Percentiles rank a stretch among this genome's conserved stretches.
Evolutionary conservation across 2,113 vertebrate genomes (phyloP).

Genomic region (Syngnathus scovelli): DNA sequence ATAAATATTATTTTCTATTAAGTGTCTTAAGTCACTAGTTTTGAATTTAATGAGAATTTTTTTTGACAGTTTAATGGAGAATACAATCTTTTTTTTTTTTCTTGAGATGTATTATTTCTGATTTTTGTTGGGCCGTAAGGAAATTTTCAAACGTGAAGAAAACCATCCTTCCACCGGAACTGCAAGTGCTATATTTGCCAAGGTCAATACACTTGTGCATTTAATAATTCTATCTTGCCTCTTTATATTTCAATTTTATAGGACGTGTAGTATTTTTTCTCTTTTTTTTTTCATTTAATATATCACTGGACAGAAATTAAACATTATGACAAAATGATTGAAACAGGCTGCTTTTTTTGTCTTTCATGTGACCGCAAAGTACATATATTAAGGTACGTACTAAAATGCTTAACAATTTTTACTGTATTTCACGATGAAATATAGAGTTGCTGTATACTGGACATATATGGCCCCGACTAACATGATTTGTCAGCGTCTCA

Average conservation of each 20-base stretch:
- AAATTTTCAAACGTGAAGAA: no score
- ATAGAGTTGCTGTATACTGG: neutral
- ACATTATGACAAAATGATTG: no score
- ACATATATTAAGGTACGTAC: neutral
- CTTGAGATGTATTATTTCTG: neutral
- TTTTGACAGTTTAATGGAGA: neutral
- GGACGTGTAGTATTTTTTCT: no score
- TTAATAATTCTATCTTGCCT: neutral
- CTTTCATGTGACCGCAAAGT: neutral
- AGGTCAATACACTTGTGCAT: no score
- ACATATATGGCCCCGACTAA: slow-evolving; percentile 18
- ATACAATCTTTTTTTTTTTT: neutral
- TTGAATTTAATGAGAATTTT: neutral
- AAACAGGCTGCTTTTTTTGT: neutral
- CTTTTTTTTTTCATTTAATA: no score
- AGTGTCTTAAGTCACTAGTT: neutral
- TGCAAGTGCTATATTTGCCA: no score
- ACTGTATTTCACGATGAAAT: no score
- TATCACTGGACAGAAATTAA: no score
- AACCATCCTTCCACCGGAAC: no score
- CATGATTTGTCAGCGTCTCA: slow-evolving; percentile 4
- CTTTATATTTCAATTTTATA: neutral
- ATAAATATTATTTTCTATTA: neutral
- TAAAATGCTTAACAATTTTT: neutral
- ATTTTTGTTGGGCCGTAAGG: no score